Base-by-base conservation (phyloP, 2,797 vertebrate genomes). In the Typhlichthys eigenmanni region DNA sequence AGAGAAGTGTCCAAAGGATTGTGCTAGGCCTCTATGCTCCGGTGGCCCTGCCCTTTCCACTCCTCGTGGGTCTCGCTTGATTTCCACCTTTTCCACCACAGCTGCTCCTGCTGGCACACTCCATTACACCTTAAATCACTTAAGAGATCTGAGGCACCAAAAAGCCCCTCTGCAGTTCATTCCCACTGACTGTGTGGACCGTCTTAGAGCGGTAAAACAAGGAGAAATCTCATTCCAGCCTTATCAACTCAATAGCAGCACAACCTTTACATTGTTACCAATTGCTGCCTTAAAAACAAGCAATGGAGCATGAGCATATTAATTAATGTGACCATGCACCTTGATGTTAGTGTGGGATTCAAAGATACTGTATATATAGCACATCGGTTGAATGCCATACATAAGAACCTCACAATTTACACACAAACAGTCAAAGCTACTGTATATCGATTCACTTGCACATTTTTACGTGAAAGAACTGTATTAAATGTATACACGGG, bases 61-160 rank as follows among this genome's bases (percentile, higher is more conserved):
- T 77, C 75, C 87, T 70, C 67, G 87, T 86, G 89, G 80, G 84
- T 88, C 86, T 84, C 79, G 85, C 87, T 88, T 87, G 86, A 86
- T 84, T 89, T 87, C 73, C 80, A 82, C 68, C 80, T 78, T 90
- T 90, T 89, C 90, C 88, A 43, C 38, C 38, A 84, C 89, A 90
- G 88, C 87, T 86, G 88, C 89, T 89, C 87, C 85, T 80, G 68
- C 76, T 77, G 80, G 84, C 88, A 84, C 88, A 89, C 89, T 90
- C 87, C 86, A 90, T 91, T 90, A 88, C 88, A 90, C 86, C 88
- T 90, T 89, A 89, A 90, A 91, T 91, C 85, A 88, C 90, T 90
- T 89, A 88, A 86, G 88, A 89, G 87, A 90, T 88, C 87, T 85
- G 81, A 88, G 83, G 81, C 80, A 84, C 82, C 85, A 79, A 89